phyloP scores from a whole-genome alignment of 1,140 invertebrate genomes.

The Protaetia brevitarsis region DNA sequence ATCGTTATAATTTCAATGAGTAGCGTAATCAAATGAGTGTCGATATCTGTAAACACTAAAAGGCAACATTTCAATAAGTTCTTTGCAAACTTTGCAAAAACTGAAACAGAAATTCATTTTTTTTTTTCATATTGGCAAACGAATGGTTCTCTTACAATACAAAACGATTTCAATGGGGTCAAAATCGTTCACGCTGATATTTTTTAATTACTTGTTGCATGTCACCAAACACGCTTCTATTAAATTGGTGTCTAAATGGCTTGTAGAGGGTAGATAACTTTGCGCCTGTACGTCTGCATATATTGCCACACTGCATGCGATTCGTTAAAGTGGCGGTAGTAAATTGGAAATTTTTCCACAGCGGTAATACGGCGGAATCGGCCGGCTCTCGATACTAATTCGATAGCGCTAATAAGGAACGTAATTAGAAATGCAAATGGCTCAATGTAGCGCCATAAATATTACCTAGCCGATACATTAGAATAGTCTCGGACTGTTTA shows the following conservation, averaged over 20 bases:
- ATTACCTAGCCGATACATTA: neutral
- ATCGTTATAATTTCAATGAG: too few species aligned
- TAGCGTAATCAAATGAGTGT: too few species aligned
- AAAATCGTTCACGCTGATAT: neutral
- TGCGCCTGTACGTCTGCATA: neutral
- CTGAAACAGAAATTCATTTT: too few species aligned
- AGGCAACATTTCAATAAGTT: too few species aligned
- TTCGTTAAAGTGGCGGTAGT: neutral
- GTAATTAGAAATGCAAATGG: neutral
- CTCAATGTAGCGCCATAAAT: neutral
- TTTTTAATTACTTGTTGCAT: constrained; percentile 16
- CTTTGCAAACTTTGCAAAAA: too few species aligned
- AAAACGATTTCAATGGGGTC: neutral
- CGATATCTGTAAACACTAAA: too few species aligned
- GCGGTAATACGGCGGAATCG: too few species aligned
- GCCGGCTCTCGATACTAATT: neutral
- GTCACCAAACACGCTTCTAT: neutral
- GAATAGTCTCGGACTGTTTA: neutral
- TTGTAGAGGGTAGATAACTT: neutral
- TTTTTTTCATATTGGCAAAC: neutral
- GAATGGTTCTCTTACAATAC: neutral
- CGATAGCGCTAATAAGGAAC: neutral
- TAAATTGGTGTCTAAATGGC: constrained; percentile 2
- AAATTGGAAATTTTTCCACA: neutral
- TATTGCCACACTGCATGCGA: neutral